These are phyloP conservation scores for Eudasyphora cyanicolor DNA, from an alignment of 2,888 invertebrate species.

Conservation along the genomic window DNA sequence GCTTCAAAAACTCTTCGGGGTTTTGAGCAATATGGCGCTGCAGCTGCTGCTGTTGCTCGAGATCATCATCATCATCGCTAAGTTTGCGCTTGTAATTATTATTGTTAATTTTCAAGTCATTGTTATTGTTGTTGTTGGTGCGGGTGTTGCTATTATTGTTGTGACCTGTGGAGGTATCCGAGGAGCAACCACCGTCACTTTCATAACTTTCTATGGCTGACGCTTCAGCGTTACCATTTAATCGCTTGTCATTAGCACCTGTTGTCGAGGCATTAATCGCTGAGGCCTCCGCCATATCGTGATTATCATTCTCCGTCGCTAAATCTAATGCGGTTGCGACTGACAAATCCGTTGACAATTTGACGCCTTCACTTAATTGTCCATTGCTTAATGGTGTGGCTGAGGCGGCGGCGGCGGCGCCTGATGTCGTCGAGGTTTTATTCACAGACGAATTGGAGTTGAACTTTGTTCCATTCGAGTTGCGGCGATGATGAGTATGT, in stretches of 20 bases:
- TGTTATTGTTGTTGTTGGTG: constrained; percentile 71
- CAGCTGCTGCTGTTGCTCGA: constrained; percentile 16
- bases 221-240: constrained; percentile 67
- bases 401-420: constrained; percentile 31
- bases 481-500: constrained; percentile 75
- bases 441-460: constrained; percentile 60
- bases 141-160: constrained; percentile 77
- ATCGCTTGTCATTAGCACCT: constrained; percentile 71
- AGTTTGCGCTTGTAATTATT: constrained; percentile 78
- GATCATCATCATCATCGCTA: constrained; percentile 71
- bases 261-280: constrained; percentile 56
- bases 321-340: constrained; percentile 31
- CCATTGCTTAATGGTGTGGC: constrained; percentile 59
- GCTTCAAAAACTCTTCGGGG: constrained; percentile 69
- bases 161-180: constrained; percentile 80
- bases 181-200: constrained; percentile 81
- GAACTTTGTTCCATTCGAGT: constrained; percentile 71
- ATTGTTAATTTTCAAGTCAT: constrained; percentile 73
- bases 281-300: constrained; percentile 39
- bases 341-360: constrained; percentile 51
- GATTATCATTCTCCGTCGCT: constrained; percentile 49
- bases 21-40: constrained; percentile 65
- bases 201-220: constrained; percentile 82
- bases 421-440: constrained; percentile 63
- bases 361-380: constrained; percentile 64